phyloP scores from a whole-genome alignment of 2,888 invertebrate species.

The Drosophila pseudotalamancana region DNA sequence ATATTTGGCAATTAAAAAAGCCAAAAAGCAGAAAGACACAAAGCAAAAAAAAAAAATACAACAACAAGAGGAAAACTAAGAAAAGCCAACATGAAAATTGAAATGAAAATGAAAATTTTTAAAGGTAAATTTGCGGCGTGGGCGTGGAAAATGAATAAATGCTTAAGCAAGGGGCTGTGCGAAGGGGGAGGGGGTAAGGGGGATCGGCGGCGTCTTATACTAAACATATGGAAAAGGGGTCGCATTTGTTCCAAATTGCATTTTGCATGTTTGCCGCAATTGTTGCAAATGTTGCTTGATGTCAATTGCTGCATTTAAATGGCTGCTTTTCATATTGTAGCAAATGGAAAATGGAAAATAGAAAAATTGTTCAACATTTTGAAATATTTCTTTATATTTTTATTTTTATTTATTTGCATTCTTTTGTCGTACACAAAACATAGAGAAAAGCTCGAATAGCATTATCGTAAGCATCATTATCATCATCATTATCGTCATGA shows the following conservation, averaged over 20 bases:
- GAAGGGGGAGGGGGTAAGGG: not conserved
- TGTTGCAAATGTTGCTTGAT: slow-evolving; percentile 22
- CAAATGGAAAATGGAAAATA: slow-evolving; percentile 4
- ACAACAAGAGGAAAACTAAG: slow-evolving; percentile 12
- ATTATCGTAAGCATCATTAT: slow-evolving; percentile 1
- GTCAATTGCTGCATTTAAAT: slow-evolving; percentile 26
- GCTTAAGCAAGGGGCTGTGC: not conserved
- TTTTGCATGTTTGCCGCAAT: slow-evolving; percentile 44
- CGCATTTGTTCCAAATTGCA: slow-evolving; percentile 45
- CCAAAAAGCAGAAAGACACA: slow-evolving; percentile 16
- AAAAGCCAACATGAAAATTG: slow-evolving; percentile 43
- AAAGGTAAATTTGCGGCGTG: slow-evolving; percentile 76
- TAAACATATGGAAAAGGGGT: not conserved
- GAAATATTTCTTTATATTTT: too few relatives aligned
- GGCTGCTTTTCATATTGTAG: slow-evolving; percentile 7
- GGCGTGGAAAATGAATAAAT: slow-evolving; percentile 44
- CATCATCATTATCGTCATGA: not conserved
- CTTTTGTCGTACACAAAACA: slow-evolving; percentile 5
- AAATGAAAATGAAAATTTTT: slow-evolving; percentile 66
- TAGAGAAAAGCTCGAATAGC: not conserved
- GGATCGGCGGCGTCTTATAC: not conserved
- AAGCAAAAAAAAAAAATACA: slow-evolving; percentile 15
- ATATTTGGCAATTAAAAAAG: slow-evolving; percentile 67
- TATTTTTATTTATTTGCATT: slow-evolving; percentile 36
- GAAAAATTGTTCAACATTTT: not conserved